Base-by-base conservation (phyloP, 2,797 vertebrate genomes). In the Alauda arvensis region DNA sequence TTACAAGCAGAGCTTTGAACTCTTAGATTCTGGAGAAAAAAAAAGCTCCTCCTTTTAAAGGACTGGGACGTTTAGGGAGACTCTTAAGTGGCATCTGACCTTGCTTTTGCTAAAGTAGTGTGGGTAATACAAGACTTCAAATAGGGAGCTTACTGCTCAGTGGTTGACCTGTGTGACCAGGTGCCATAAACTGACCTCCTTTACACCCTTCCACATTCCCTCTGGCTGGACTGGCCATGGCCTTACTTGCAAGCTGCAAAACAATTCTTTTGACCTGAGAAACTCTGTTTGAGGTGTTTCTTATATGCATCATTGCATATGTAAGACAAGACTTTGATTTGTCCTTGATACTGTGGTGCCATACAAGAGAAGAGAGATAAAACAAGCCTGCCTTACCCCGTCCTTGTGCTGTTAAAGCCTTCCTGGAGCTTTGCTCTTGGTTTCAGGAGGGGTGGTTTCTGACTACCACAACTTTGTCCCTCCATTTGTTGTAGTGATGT, bases 381-480 rank as follows among this genome's bases (percentile, higher is more conserved):
- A 20, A 3, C 14, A 45, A 48, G 9, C 28, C 12, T 55, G 25
- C 26, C 48, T n/a, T 37, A 5, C 9, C 37, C 26, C 31, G 37
- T 62, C 31, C 17, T 66, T 11, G 1, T 67, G 16, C 53, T 77
- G 6, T 45, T 69, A 45, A 45, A 37, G 18, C 37, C 14, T 68
- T 70, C n/a, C 5, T 34, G 16, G 33, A 62, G 8, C 28, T 42
- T 83, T 71, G 17, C 43, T 49, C 15, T 14, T 80, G 33, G 12
- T 52, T 84, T 70, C 18, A 55, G 18, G 25, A 14, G 3, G 3
- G 0, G 1, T 46, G 17, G 3, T 21, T 21, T 77, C 39, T 83
- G 59, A 10, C 57, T 79, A 0, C 9, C 1, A 2, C 1, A 0
- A 3, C 28, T 55, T 59, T 37, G 56, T 51, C 59, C 55, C 4